Evolutionary conservation across 1,140 invertebrate species (phyloP).

Genomic region (Drosophila miranda): DNA sequence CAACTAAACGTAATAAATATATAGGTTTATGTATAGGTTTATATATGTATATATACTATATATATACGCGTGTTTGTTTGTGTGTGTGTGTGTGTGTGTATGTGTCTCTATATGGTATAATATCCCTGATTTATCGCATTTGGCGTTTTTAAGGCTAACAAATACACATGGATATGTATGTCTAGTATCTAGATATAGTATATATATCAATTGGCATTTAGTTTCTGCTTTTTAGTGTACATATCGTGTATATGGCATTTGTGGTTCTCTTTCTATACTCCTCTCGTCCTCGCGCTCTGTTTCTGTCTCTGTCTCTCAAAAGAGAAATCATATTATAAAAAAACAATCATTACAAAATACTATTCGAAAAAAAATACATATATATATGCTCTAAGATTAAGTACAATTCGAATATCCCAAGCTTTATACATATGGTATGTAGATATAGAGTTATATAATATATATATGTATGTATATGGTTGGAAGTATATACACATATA

Average conservation of each 20-base stretch:
- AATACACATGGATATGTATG: conserved; percentile 26
- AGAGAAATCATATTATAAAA: conserved; percentile 41
- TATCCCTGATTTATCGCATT: conserved; percentile 69
- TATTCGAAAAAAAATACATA: conserved; percentile 33
- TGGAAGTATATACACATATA: conserved; percentile 4
- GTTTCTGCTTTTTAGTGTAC: conserved; percentile 56
- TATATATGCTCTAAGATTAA: conserved; percentile 15
- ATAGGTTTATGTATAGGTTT: conserved; percentile 15
- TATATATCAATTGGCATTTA: conserved; percentile 70
- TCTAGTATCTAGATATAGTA: conserved; percentile 43
- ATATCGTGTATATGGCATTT: conserved; percentile 72
- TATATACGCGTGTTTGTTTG: conserved; percentile 1
- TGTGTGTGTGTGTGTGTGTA: conserved; percentile 3
- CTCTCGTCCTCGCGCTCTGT: too few relatives aligned
- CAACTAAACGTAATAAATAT: conserved; percentile 60
- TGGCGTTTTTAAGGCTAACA: conserved; percentile 62
- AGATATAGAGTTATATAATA: conserved; percentile 12
- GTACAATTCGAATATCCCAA: conserved; percentile 16
- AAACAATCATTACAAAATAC: conserved; percentile 30
- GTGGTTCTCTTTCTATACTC: conserved; percentile 15
- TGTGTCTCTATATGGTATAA: conserved; percentile 17
- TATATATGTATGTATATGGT: too few relatives aligned
- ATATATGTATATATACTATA: conserved; percentile 20
- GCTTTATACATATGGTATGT: conserved; percentile 6
- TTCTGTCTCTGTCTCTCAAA: conserved; percentile 1